Conservation (phyloP, 2,113 vertebrate genomes). For the Centropus bengalensis region DNA sequence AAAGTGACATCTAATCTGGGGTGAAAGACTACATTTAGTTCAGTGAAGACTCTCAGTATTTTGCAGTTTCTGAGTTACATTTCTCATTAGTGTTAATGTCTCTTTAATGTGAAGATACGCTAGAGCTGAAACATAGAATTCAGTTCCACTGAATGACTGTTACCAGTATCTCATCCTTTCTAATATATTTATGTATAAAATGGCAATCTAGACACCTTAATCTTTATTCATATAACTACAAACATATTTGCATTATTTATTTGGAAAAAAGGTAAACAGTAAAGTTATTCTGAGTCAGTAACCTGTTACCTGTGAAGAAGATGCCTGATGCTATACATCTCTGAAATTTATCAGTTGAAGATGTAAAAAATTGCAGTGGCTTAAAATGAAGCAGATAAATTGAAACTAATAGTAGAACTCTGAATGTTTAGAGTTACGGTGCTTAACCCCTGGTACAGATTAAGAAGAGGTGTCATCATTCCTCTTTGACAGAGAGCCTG, state of each 20-base stretch:
- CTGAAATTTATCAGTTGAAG: background rate
- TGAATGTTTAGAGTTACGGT: background rate
- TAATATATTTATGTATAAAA: background rate
- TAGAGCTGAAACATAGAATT: background rate
- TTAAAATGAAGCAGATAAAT: background rate
- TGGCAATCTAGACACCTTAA: background rate
- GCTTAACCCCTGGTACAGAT: background rate
- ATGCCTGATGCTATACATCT: fast-evolving
- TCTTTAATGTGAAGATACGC: background rate
- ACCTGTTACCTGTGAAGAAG: background rate
- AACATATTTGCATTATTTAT: background rate
- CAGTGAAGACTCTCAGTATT: background rate
- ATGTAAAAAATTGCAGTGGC: background rate
- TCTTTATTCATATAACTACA: background rate
- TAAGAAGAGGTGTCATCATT: background rate
- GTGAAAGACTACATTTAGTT: background rate
- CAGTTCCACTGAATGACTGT: background rate
- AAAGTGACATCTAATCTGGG: background rate
- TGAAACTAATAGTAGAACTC: background rate
- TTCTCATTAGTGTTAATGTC: background rate
- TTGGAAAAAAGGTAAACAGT: background rate
- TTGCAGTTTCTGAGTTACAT: background rate
- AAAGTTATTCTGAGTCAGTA: background rate
- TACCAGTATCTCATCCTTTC: background rate
- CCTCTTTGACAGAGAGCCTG: background rate